A percentile compares a stretch with the other conserved stretches of the same genome.
These are phyloP conservation scores for Labrus mixtus DNA, from an alignment of 2,113 vertebrate genomes.

Conservation along the genomic window DNA sequence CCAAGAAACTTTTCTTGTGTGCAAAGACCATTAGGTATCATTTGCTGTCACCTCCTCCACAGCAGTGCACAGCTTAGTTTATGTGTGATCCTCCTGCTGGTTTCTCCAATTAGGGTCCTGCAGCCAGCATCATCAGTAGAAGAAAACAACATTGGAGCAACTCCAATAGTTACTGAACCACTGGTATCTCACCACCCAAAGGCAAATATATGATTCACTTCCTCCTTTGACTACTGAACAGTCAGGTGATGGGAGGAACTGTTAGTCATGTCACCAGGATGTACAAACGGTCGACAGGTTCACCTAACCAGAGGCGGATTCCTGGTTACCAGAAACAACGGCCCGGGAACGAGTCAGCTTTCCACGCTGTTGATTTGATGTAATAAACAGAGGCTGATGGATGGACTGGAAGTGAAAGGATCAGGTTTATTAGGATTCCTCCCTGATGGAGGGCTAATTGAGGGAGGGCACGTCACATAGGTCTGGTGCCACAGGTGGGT, in stretches of 20 bases:
- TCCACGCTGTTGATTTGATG: constrained; percentile 62
- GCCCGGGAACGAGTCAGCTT: constrained; percentile 67
- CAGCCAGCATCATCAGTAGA: no score
- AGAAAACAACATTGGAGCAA: no score
- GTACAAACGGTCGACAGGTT: constrained; percentile 36
- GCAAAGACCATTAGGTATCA: no score
- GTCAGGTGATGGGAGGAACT: constrained; percentile 46
- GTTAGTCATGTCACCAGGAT: constrained; percentile 73
- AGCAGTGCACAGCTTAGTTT: no score
- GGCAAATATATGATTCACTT: constrained; percentile 48
- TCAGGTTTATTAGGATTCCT: constrained; percentile 80
- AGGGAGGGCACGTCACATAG: constrained; percentile 60
- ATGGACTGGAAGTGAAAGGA: constrained; percentile 68
- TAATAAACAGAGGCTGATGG: constrained; percentile 65
- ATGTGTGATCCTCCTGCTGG: no score
- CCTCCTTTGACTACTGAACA: constrained; percentile 48
- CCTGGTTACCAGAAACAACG: constrained; percentile 87
- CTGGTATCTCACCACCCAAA: neutral
- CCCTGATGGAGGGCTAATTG: constrained; percentile 77
- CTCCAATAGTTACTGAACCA: no score
- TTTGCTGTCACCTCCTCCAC: no score
- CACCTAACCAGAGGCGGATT: constrained; percentile 75
- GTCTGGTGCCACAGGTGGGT: constrained; percentile 72
- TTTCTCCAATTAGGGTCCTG: no score
- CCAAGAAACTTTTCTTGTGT: no score